A percentile compares a stretch with the other conserved stretches of the same genome.
phyloP scores from a whole-genome alignment of 2,113 vertebrate genomes.

The Campylorhamphus procurvoides region DNA sequence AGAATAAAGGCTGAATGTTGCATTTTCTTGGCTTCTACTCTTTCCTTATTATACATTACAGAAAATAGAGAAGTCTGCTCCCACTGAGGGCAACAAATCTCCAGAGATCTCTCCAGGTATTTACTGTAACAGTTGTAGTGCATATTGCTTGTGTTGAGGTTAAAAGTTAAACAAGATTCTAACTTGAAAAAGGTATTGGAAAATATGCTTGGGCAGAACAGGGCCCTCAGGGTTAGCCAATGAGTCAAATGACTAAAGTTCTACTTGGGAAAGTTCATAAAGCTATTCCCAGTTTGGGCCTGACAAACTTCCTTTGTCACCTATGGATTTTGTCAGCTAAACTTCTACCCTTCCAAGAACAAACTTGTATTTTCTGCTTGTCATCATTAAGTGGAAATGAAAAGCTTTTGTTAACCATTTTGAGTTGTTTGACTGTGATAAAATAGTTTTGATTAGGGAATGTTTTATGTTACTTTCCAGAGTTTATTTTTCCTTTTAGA shows the following conservation, averaged over 20 bases:
- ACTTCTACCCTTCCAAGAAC: slow-evolving; percentile 15
- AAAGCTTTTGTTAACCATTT: slow-evolving; percentile 50
- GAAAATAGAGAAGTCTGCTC: neutral
- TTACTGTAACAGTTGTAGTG: neutral
- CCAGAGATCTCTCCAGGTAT: neutral
- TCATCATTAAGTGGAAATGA: slow-evolving; percentile 37
- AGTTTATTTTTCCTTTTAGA: slow-evolving; percentile 67
- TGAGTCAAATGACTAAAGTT: neutral
- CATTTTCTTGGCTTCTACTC: neutral
- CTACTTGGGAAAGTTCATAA: slow-evolving; percentile 11
- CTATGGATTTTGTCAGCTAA: slow-evolving; percentile 35
- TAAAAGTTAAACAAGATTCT: slow-evolving; percentile 31
- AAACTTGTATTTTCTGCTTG: slow-evolving; percentile 21
- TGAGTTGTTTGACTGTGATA: slow-evolving; percentile 38
- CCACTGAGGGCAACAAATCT: neutral
- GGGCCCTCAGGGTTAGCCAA: neutral
- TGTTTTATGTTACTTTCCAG: slow-evolving; percentile 59
- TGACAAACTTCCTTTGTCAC: slow-evolving; percentile 40
- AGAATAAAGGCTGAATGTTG: neutral
- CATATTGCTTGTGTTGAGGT: neutral
- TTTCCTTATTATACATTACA: neutral
- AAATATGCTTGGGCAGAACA: slow-evolving; percentile 17
- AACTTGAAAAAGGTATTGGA: neutral
- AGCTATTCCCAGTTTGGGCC: neutral
- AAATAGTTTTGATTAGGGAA: slow-evolving; percentile 67